Evolutionary conservation across 2,797 vertebrate genomes (phyloP).

Genomic region (Diplodus puntazzo): DNA sequence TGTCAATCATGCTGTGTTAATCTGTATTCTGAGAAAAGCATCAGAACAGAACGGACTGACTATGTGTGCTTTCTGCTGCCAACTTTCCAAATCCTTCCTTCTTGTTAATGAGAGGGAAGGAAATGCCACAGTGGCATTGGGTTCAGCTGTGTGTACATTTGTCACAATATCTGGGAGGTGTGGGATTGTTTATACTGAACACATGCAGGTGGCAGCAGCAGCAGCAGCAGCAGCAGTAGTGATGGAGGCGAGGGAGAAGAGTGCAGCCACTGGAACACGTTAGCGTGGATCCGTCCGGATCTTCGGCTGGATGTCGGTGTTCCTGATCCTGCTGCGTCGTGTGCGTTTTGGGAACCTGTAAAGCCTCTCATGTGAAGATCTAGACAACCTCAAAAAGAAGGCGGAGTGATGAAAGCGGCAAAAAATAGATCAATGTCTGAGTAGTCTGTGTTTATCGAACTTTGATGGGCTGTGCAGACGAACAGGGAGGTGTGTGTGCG

Average conservation of each 20-base stretch:
- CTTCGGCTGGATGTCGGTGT: constrained; percentile 19
- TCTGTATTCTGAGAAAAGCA: constrained; percentile 59
- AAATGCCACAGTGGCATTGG: neutral
- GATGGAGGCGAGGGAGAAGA: neutral
- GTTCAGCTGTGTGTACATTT: constrained; percentile 45
- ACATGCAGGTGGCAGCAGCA: constrained; percentile 50
- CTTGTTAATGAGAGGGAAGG: constrained; percentile 8
- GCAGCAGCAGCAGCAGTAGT: constrained; percentile 1
- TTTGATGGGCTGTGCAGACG: constrained; percentile 53
- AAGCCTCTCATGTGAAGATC: constrained; percentile 52
- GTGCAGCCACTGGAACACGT: constrained; percentile 19
- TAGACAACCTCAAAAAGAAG: constrained; percentile 44
- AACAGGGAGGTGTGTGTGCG: constrained; percentile 58
- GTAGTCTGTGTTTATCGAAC: constrained; percentile 62
- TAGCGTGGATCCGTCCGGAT: constrained; percentile 49
- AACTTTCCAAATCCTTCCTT: constrained; percentile 44
- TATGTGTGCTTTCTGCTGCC: neutral
- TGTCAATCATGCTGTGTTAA: constrained; percentile 41
- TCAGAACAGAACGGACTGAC: constrained; percentile 2
- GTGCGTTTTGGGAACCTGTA: constrained; percentile 61
- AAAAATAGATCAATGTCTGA: constrained; percentile 69
- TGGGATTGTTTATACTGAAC: constrained; percentile 72
- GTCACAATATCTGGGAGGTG: constrained; percentile 66
- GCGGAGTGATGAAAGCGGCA: constrained; percentile 63
- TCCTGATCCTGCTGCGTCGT: constrained; percentile 38